Base-by-base conservation (phyloP, 1,140 invertebrate genomes). In the Drosophila murphyi region DNA sequence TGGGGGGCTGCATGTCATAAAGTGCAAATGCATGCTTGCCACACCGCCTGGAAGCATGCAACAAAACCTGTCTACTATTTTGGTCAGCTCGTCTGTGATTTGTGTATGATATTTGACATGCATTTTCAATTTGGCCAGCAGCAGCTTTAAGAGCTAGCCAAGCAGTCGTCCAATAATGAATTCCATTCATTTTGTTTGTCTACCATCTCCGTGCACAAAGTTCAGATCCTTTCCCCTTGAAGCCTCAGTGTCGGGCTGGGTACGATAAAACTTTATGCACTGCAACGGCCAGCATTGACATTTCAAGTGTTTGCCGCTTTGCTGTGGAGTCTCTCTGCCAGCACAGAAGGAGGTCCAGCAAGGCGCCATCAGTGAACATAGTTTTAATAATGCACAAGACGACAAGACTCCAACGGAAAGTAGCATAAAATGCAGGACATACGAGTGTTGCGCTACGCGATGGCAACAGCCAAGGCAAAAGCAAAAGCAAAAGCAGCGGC, bases 341-440 rank as follows among this genome's bases (percentile, higher is more conserved):
- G n/a, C 10, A 43, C 7, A n/a, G 72, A 68, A 87, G 67, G 37
- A 52, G 67, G 12, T 57, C 52, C 62, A 31, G 37, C 63, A 68
- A 34, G 71, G 71, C 82, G 82, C 81, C 80, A 91, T 73, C 82
- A 80, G 70, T 82, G 72, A 39, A 62, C 51, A 86, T 72, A 90
- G 74, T 91, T 91, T 91, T 87, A 91, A 91, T 91, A 91, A 91
- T 91, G 90, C 89, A 91, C 86, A 83, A 87, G 82, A 89, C 76
- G 83, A 87, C 70, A 20, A 20, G 75, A 81, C 72, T 72, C 63
- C 70, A 68, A 61, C 74, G 50, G 43, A 82, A 72, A 76, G 71
- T 80, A 77, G 73, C 83, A 91, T 91, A 91, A 91, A 90, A 80
- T 91, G 61, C 89, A 89, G 83, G 78, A 91, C 88, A 85, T 85